Conservation (phyloP, 2,113 vertebrate species). For the Osmerus mordax region DNA sequence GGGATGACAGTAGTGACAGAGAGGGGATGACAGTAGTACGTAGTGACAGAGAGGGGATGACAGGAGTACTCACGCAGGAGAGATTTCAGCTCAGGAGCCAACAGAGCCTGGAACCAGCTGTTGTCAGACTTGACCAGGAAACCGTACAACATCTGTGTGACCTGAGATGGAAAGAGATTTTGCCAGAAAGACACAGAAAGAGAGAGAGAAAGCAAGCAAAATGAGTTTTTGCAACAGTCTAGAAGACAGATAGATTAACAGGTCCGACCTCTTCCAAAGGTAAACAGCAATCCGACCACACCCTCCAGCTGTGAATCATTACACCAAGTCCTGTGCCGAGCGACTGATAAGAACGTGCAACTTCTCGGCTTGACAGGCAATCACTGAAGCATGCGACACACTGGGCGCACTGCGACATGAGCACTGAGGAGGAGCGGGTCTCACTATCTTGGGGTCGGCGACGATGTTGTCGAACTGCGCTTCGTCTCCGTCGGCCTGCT, state of each 20-base stretch:
- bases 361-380: too few relatives aligned
- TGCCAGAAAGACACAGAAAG: not conserved
- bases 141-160: conserved; percentile 82
- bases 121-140: conserved; percentile 88
- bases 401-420: not conserved
- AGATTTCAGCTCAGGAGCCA: conserved; percentile 67
- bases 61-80: conserved; percentile 70
- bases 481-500: conserved; percentile 77
- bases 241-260: too few relatives aligned
- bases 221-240: too few relatives aligned
- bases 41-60: not conserved
- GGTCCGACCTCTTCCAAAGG: too few relatives aligned
- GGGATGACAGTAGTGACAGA: too few relatives aligned
- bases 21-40: not conserved
- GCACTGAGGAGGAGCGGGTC: conserved; percentile 15
- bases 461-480: conserved; percentile 48
- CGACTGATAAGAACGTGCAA: too few relatives aligned
- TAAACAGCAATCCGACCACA: too few relatives aligned
- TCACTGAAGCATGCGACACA: too few relatives aligned
- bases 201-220: not conserved
- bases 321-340: too few relatives aligned
- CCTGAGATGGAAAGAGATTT: conserved; percentile 64
- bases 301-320: too few relatives aligned
- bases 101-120: conserved; percentile 85
- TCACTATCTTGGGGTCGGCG: conserved; percentile 79